Evolutionary conservation across 2,797 vertebrate genomes (phyloP).

Genomic region (Remorina albescens): DNA sequence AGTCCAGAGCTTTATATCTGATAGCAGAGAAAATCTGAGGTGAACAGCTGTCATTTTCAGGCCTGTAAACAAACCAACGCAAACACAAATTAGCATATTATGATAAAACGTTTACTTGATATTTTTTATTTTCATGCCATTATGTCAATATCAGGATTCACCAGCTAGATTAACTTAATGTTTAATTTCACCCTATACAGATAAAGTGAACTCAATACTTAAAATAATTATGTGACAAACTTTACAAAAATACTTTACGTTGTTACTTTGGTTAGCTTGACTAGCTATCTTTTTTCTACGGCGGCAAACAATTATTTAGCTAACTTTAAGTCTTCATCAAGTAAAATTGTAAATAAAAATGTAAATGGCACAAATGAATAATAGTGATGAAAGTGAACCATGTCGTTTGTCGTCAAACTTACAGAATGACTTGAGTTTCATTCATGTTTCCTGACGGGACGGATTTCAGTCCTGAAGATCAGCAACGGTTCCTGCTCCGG

Average conservation of each 20-base stretch:
- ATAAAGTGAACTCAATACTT: rapidly evolving
- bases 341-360: background rate
- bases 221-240: background rate
- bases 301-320: background rate
- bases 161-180: no score
- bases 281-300: background rate
- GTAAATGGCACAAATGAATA: rapidly evolving
- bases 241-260: background rate
- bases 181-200: rapidly evolving
- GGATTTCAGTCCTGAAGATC: background rate
- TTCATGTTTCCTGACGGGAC: background rate
- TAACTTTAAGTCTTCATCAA: background rate
- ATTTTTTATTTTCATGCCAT: background rate
- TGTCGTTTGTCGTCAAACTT: constrained; percentile 12
- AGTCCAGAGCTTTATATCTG: constrained; percentile 80
- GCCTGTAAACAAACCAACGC: constrained; percentile 41
- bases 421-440: constrained; percentile 23
- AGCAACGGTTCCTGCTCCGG: rapidly evolving
- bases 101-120: background rate
- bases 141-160: background rate
- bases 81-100: background rate
- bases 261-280: background rate
- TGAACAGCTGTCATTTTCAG: constrained; percentile 18
- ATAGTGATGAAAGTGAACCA: no score
- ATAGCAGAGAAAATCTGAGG: constrained; percentile 65